phyloP scores from a whole-genome alignment of 2,113 vertebrate species.

The Anolis carolinensis region DNA sequence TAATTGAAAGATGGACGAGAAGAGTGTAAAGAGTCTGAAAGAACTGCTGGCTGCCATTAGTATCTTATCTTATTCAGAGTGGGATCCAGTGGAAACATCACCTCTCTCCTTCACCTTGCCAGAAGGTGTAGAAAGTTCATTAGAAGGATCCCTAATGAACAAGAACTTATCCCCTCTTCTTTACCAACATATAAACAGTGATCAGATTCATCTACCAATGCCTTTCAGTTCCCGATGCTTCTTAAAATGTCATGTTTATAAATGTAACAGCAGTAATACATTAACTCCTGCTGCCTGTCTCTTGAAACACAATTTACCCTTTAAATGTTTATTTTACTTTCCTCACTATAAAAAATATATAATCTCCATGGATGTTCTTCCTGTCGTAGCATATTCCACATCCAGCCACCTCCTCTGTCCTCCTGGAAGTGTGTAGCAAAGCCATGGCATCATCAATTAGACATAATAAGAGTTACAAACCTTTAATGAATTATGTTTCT shows the following conservation, averaged over 20 bases:
- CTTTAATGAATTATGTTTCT: neutral
- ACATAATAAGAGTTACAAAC: neutral
- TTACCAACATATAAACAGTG: constrained; percentile 41
- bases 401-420: constrained; percentile 33
- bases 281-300: constrained; percentile 49
- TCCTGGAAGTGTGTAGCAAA: neutral
- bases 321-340: constrained; percentile 57
- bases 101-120: neutral
- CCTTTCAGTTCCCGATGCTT: constrained; percentile 30
- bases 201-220: neutral
- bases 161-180: constrained; percentile 25
- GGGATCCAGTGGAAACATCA: neutral
- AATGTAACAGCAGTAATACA: constrained; percentile 51
- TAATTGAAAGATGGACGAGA: neutral
- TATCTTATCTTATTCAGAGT: neutral
- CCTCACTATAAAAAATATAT: constrained; percentile 41
- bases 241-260: constrained; percentile 61
- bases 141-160: neutral
- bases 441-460: neutral
- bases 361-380: constrained; percentile 34
- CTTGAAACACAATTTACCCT: constrained; percentile 59
- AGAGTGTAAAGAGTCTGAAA: neutral
- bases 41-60: neutral
- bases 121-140: neutral
- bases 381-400: constrained; percentile 20